Base-by-base conservation (phyloP, 2,797 vertebrate genomes). In the Distichodus sexfasciatus region DNA sequence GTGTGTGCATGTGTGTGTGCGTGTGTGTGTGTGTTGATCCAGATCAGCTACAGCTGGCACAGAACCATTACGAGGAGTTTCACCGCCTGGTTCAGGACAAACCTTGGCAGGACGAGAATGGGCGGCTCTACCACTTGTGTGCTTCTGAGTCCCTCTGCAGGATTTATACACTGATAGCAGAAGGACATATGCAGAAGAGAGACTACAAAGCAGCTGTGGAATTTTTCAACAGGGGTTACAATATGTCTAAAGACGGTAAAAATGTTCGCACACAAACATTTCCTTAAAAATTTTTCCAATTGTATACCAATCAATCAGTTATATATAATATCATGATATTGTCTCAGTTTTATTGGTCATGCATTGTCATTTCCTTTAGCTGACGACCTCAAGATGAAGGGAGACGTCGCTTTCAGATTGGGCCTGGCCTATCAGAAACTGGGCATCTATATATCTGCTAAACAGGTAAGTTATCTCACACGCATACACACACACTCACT, bases 131-230 rank as follows among this genome's bases (percentile, higher is more conserved):
- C 80, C 79, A 80, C 76, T 83, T 85, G 40, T 64, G 83, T 73
- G 89, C 93, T 0, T 93, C 91, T 48, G 80, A 87, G 62, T 82
- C 86, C 69, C 91, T 94, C 82, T 89, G 91, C 87, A 92, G 87
- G 84, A 90, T 90, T 67, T 92, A 93, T 80, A 90, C 87, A 57
- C 68, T 90, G 76, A 85, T 91, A 73, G 86, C 92, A 76, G 87
- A 93, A 78, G 86, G 84, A 84, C 89, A 91, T 84, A 83, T 93
- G 24, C 83, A 85, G 86, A 87, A 82, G 74, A 78, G 87, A 82
- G 79, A 93, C 61, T 75, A 88, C 83, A 76, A 83, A 76, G 75
- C 87, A 66, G 91, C 91, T 76, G 91, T 93, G 80, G 80, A 80
- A 85, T 90, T 40, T 1, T 86, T 94, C 78, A 89, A 63, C 76